Percentiles rank a stretch among this genome's conserved stretches.
Conservation (phyloP, 2,797 vertebrate genomes). For the Triplophysa bombifrons region DNA sequence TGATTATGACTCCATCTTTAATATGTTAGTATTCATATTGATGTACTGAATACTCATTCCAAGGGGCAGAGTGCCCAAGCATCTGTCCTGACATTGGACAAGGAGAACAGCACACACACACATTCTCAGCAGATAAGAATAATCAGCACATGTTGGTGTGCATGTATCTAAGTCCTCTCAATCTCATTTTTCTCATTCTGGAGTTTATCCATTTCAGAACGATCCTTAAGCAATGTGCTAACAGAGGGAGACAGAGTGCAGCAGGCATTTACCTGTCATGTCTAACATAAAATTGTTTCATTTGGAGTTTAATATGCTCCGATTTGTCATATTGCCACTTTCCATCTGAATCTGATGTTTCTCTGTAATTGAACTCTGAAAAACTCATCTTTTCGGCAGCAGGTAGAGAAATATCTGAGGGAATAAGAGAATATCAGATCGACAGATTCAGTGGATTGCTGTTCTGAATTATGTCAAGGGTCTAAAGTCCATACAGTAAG, state of each 20-base stretch:
- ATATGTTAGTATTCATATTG: slow-evolving; percentile 43
- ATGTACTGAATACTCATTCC: slow-evolving; percentile 45
- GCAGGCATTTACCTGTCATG: slow-evolving; percentile 14
- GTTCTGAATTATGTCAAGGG: slow-evolving; percentile 33
- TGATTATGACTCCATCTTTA: slow-evolving; percentile 40
- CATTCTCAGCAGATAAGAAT: background rate
- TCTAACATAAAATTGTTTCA: slow-evolving; percentile 29
- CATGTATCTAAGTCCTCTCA: background rate
- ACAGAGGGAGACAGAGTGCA: slow-evolving; percentile 15
- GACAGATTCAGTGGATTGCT: slow-evolving; percentile 26
- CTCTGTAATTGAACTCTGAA: slow-evolving; percentile 44
- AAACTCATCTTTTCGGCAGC: slow-evolving; percentile 27
- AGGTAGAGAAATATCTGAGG: slow-evolving; percentile 6
- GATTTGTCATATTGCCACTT: slow-evolving; percentile 43
- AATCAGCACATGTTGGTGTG: background rate
- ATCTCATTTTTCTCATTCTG: slow-evolving; percentile 9
- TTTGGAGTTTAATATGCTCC: slow-evolving; percentile 21
- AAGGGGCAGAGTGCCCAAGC: slow-evolving; percentile 26
- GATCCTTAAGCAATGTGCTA: slow-evolving; percentile 11
- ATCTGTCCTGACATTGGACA: slow-evolving; percentile 42
- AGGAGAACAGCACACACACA: slow-evolving; percentile 21
- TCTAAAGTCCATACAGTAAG: background rate
- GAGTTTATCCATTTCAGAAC: slow-evolving; percentile 16
- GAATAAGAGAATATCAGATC: slow-evolving; percentile 17
- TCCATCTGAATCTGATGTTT: slow-evolving; percentile 34